phyloP scores from a whole-genome alignment of 2,888 invertebrate genomes.

The Seira musarum region DNA sequence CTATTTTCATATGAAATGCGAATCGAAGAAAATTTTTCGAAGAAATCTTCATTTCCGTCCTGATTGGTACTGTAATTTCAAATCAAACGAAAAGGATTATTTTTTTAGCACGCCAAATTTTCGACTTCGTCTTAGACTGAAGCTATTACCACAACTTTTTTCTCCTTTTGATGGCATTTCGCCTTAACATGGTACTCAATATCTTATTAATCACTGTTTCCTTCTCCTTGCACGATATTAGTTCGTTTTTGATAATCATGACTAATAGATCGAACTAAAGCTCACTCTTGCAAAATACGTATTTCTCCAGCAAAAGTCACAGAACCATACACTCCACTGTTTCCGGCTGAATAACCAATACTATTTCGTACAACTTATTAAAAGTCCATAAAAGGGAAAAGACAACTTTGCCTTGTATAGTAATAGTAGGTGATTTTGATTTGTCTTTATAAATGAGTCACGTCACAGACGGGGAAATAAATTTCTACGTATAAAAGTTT shows the following conservation, averaged over 20 bases:
- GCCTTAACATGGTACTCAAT: constrained; percentile 20
- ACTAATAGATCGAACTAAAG: background rate
- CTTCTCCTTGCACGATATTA: background rate
- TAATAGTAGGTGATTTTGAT: too few relatives aligned
- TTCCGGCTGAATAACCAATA: too few relatives aligned
- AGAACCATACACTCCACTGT: too few relatives aligned
- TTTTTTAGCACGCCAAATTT: background rate
- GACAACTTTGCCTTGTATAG: too few relatives aligned
- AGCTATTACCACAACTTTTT: background rate
- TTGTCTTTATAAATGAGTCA: too few relatives aligned
- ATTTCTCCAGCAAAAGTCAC: too few relatives aligned
- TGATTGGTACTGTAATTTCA: constrained; percentile 55
- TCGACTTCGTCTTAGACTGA: background rate
- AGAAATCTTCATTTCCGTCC: constrained; percentile 67
- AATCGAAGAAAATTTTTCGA: constrained; percentile 69
- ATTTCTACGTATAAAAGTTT: too few relatives aligned
- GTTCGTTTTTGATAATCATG: constrained; percentile 1
- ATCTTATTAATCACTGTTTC: constrained; percentile 4
- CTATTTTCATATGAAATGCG: constrained; percentile 67
- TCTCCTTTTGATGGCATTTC: constrained; percentile 15
- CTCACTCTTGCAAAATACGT: too few relatives aligned
- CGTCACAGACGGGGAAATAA: too few relatives aligned
- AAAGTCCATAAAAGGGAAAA: too few relatives aligned
- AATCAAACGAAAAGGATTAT: background rate
- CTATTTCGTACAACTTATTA: too few relatives aligned